These are phyloP conservation scores for Musca domestica DNA, from an alignment of 1,140 invertebrate species.

Conservation along the genomic window DNA sequence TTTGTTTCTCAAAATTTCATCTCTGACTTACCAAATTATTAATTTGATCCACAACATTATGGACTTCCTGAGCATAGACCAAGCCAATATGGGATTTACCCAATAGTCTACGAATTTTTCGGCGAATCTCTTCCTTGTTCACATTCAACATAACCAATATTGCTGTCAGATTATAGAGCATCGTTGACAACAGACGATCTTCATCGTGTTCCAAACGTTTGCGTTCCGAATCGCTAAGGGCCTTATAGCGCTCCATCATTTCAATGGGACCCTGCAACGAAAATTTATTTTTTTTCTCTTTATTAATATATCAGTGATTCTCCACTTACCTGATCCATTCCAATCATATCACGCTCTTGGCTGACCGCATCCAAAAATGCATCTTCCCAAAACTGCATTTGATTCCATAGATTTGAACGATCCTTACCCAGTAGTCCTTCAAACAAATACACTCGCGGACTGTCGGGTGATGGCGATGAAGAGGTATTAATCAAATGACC, in stretches of 20 bases:
- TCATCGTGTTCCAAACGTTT: conserved; percentile 98
- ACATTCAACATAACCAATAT: conserved; percentile 95
- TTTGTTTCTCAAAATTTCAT: neutral
- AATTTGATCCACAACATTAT: conserved; percentile 93
- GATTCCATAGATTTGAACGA: conserved; percentile 91
- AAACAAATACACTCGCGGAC: conserved; percentile 85
- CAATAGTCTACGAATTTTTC: conserved; percentile 89
- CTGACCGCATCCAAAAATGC: conserved; percentile 98
- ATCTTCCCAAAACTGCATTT: conserved; percentile 99
- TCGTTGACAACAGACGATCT: conserved; percentile 90
- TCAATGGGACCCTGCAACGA: conserved; percentile 77
- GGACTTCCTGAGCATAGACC: conserved; percentile 96
- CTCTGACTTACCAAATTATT: conserved; percentile 85
- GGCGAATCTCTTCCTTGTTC: conserved; percentile 79
- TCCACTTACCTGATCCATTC: conserved; percentile 89
- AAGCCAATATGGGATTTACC: conserved; percentile 98
- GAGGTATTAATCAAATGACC: conserved; percentile 83
- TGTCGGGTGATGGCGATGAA: conserved; percentile 80
- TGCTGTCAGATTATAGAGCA: conserved; percentile 94
- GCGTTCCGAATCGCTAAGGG: conserved; percentile 88
- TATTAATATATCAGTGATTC: no score
- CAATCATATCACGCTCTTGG: conserved; percentile 97
- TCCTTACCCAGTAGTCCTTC: conserved; percentile 72
- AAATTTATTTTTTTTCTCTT: no score
- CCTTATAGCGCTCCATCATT: conserved; percentile 99